Evolutionary conservation across 2,113 vertebrate genomes (phyloP).

Genomic region (Pachyramphus minor): DNA sequence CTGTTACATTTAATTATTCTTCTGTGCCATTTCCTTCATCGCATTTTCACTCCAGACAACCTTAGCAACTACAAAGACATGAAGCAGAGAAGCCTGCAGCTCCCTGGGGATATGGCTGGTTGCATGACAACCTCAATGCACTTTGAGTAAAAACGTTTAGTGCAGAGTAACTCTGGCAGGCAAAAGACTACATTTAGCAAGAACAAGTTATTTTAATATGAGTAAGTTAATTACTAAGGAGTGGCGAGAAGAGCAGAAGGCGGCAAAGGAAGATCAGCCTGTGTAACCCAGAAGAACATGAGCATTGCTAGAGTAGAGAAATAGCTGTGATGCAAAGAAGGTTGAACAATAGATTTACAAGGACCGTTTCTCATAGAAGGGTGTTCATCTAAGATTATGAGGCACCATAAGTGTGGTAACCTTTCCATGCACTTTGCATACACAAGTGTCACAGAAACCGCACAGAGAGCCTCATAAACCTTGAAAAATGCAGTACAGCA

Average conservation of each 20-base stretch:
- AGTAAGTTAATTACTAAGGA: neutral
- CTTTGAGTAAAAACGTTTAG: neutral
- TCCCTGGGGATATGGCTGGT: neutral
- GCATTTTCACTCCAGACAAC: neutral
- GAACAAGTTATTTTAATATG: conserved; percentile 6
- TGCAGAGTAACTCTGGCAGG: neutral
- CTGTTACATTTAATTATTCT: neutral
- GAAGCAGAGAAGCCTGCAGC: neutral
- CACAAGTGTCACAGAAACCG: neutral
- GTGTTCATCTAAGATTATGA: neutral
- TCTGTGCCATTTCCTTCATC: neutral
- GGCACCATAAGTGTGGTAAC: neutral
- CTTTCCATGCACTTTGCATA: neutral
- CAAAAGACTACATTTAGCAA: neutral
- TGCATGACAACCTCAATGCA: neutral
- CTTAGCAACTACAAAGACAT: neutral
- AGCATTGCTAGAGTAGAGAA: neutral
- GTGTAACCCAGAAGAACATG: neutral
- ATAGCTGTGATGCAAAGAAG: neutral
- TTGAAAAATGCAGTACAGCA: neutral
- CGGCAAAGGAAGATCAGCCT: neutral
- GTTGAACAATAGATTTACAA: neutral
- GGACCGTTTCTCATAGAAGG: neutral
- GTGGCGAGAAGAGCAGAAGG: neutral
- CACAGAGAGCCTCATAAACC: neutral